These are phyloP conservation scores for Zenarchopterus dispar DNA, from an alignment of 2,797 vertebrate species.

Conservation along the genomic window DNA sequence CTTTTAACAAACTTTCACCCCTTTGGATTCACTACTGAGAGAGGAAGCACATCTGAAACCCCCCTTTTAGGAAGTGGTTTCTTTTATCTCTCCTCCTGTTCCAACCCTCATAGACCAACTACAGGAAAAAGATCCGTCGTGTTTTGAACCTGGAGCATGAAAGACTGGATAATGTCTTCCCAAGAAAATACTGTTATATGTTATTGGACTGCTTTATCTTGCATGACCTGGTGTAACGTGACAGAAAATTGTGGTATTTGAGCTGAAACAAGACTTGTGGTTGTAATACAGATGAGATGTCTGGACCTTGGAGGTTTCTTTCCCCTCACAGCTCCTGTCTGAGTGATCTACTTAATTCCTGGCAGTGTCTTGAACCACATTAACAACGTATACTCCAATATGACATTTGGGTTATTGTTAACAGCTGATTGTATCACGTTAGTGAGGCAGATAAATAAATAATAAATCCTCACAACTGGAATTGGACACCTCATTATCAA, in stretches of 20 bases:
- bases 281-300: slow-evolving; percentile 41
- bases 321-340: background rate
- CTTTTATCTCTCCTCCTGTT: slow-evolving; percentile 30
- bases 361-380: background rate
- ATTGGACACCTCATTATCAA: background rate
- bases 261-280: slow-evolving; percentile 21
- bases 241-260: slow-evolving; percentile 30
- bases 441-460: slow-evolving; percentile 1
- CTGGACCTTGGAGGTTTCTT: slow-evolving; percentile 2
- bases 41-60: slow-evolving; percentile 57
- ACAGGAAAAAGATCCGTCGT: slow-evolving; percentile 44
- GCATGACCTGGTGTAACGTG: slow-evolving; percentile 46
- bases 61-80: slow-evolving; percentile 30
- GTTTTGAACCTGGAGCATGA: slow-evolving; percentile 51
- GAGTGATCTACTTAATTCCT: background rate
- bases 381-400: no score
- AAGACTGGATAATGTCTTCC: slow-evolving; percentile 37
- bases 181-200: slow-evolving; percentile 39
- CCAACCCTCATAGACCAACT: slow-evolving; percentile 42
- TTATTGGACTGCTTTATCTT: slow-evolving; percentile 41
- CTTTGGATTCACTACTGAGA: slow-evolving; percentile 50
- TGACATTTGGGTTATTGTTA: background rate
- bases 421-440: background rate
- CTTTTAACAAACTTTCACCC: slow-evolving; percentile 64
- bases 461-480: background rate